Base-by-base conservation (phyloP, 2,113 vertebrate species). In the Erythrocercus mccallii region DNA sequence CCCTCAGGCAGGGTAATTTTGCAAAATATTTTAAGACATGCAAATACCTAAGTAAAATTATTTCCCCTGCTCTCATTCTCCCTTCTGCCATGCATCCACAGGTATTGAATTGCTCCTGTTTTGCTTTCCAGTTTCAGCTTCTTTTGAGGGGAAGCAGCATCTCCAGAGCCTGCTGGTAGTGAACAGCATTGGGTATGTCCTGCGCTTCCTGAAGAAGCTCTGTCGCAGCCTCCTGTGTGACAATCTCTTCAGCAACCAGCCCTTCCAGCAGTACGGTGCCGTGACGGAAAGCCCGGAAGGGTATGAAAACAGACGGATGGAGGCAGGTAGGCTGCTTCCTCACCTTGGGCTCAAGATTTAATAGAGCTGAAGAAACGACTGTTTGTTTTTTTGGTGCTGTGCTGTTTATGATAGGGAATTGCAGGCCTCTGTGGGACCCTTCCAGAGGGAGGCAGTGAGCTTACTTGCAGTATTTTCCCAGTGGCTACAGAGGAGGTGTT, bases 101-200 rank as follows among this genome's bases (percentile, higher is more conserved):
- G 24, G 28, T 91, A 68, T 2, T 35, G 31, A 95, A 45, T 58
- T 20, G 6, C 74, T 92, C 80, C 81, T 95, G n/a, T 42, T 94
- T 92, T 93, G 38, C 95, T 93, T 94, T 97, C 79, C 78, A 98
- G 98, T 98, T 92, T 97, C 98, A 93, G 99, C 99, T 60, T 99
- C 98, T 40, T 99, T 99, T 95, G 99, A 99, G 54, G 99, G 99
- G 51, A 99, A 99, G 86, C 99, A 99, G 97, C 99, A 99, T 81
- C 98, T 99, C 57, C 97, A 99, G 96, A 99, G 97, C 92, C 98
- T 99, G 91, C 98, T 98, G 0, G 99, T 99, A 58, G 99, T 99
- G 95, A 99, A 99, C 98, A 99, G 99, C 80, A 97, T 99, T 0
- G 99, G 99, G 53, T 99, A 99, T 0, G 98, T 99, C 81, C 98